Evolutionary conservation across 2,888 invertebrate species (phyloP).

Genomic region (Patella ulyssiponensis): DNA sequence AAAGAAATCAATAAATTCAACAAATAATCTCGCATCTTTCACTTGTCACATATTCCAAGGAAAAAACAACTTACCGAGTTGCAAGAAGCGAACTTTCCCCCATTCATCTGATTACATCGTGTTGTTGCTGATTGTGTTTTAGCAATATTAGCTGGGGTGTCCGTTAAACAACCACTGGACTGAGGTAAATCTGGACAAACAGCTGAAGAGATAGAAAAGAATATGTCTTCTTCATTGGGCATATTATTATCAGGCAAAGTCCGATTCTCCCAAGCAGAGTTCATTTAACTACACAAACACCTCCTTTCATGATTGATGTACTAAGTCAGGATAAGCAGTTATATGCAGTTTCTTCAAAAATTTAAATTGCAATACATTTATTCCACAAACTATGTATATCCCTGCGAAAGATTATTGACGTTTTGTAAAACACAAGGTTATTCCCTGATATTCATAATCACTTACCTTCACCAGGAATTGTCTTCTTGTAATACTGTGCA

Average conservation of each 20-base stretch:
- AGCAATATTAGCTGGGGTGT: conserved; percentile 17
- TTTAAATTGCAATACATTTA: no score
- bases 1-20: no score
- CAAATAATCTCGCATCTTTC: no score
- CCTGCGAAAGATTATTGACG: no score
- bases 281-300: no score
- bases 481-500: conserved; percentile 58
- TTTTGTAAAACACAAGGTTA: no score
- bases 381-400: no score
- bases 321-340: no score
- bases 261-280: not conserved
- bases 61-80: conserved; percentile 47
- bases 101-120: conserved; percentile 43
- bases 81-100: conserved; percentile 51
- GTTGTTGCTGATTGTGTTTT: conserved; percentile 31
- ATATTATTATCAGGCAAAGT: not conserved
- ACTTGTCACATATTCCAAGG: no score
- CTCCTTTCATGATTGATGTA: no score
- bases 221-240: not conserved
- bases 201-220: conserved; percentile 30
- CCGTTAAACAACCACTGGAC: conserved; percentile 28
- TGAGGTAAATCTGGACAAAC: conserved; percentile 50
- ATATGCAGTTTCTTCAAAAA: no score
- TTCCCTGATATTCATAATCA: not conserved
- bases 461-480: conserved; percentile 41